Percentiles rank a stretch among this genome's conserved stretches.
These are phyloP conservation scores for Drosophila multiciliata DNA, from an alignment of 2,888 invertebrate species.

Conservation along the genomic window DNA sequence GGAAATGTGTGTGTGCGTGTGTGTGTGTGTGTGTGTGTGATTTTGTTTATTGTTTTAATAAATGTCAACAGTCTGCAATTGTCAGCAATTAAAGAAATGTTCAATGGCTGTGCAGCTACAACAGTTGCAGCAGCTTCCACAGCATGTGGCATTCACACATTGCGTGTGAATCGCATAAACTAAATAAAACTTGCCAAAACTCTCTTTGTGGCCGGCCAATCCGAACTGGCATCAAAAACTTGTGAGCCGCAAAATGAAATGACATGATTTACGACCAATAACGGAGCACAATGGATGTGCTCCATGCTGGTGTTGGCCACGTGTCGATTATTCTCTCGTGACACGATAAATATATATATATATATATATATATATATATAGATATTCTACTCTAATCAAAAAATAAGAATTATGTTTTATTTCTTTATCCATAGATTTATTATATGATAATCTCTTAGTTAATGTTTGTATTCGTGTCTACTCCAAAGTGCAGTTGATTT, in stretches of 20 bases:
- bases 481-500: slow-evolving; percentile 8
- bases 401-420: background rate
- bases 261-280: slow-evolving; percentile 68
- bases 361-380: too few relatives aligned
- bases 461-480: background rate
- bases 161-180: slow-evolving; percentile 56
- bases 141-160: slow-evolving; percentile 30
- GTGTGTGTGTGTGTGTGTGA: slow-evolving; percentile 33
- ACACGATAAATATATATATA: background rate
- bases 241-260: slow-evolving; percentile 62
- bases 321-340: background rate
- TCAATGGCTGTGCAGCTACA: slow-evolving; percentile 9
- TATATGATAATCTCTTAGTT: background rate
- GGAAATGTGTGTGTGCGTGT: slow-evolving; percentile 22
- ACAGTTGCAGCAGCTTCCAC: slow-evolving; percentile 31
- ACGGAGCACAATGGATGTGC: slow-evolving; percentile 25
- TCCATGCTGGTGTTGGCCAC: background rate
- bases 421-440: background rate
- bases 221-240: slow-evolving; percentile 29
- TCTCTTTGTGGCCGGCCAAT: slow-evolving; percentile 41
- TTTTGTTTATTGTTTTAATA: slow-evolving; percentile 78
- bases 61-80: slow-evolving; percentile 71
- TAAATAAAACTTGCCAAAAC: slow-evolving; percentile 43
- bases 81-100: slow-evolving; percentile 64
- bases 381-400: background rate